Evolutionary conservation across 2,797 vertebrate genomes (phyloP), one percentile per base, ranked within the genome.

Genomic region (Morus bassanus): DNA sequence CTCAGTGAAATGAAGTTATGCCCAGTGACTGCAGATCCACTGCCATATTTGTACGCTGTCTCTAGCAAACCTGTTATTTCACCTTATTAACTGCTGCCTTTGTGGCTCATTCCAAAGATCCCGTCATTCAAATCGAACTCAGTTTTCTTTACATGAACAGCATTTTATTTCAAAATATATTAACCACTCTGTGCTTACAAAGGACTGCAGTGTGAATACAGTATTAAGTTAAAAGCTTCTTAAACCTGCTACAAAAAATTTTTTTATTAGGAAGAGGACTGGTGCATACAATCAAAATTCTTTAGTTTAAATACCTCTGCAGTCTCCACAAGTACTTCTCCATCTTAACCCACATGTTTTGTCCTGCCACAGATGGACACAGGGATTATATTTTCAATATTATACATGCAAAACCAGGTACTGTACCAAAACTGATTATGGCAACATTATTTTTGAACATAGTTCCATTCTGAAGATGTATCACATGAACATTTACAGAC

Each of bases 131-230:
- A 87, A 65, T 43, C 63, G 75, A 84, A 82, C 69, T 64, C 77
- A 13, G 14, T n/a, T 85, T 74, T 89, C 59, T 91, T 90, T 95
- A 93, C 57, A 67, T 94, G 94, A 95, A 95, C 39, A 74, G 68
- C 43, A 88, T 96, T 98, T 98, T 98, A 98, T 98, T 98, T 98
- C 97, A 98, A 98, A 98, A 98, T 98, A 98, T 97, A 98, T 89
- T 97, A 98, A 98, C 97, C 89, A 73, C 87, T 97, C 96, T 97
- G 97, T 97, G 97, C 88, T 97, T 98, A 97, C 96, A 98, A 98
- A 98, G 95, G 73, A 96, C 89, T 93, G 70, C 77, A 22, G 46
- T 89, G 91, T 94, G 81, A 91, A 93, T 80, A 93, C 78, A 92
- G 9, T 84, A 92, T 54, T 80, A 91, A 84, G 73, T 92, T 78